Evolutionary conservation across 1,140 invertebrate genomes (phyloP), one percentile per base, ranked within the genome.

Genomic region (Hyles euphorbiae): DNA sequence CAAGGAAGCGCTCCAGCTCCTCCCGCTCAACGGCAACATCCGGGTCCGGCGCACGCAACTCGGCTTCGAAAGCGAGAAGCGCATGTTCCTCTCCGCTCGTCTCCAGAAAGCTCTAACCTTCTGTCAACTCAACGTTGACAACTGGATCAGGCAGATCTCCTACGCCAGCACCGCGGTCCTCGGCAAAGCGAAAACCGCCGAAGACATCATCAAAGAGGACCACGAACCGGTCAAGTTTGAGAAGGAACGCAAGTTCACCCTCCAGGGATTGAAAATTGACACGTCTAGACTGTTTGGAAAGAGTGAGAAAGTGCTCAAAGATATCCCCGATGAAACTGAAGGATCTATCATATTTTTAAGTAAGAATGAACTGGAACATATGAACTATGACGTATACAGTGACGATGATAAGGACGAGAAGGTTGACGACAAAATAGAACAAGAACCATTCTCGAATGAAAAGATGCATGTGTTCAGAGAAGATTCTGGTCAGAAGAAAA

Each of bases 321-420:
- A 92, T 83, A 91, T 92, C 61, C 91, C 91, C 3, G 91, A 91
- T 58, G 91, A 92, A 70, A 91, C 91, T 36, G 91, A 92, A 77
- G 91, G 91, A 36, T 92, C 91, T 0, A 92, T 92, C 36, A 92
- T 92, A 80, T 92, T 92, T 73, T 82, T 92, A 58, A 92, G 91
- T 71, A 92, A 92, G 83, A 89, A 91, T 53, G 91, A 92, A 86
- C 76, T 92, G 53, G 91, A 91, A 67, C 90, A 91, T 66, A 83
- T 92, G 80, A 89, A 89, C 61, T 90, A 89, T 60, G 89, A 90
- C 54, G 83, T 90, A 3, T 89, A 89, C 53, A 90, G 89, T 57
- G 89, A 90, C 22, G 89, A 89, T 53, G 88, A 90, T 3, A 89
- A 89, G 68, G 84, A 87, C 33, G 83, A 87, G 10, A 87, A 87